Evolutionary conservation across 2,113 vertebrate genomes (phyloP).

Genomic region (Heterotilapia buettikoferi): DNA sequence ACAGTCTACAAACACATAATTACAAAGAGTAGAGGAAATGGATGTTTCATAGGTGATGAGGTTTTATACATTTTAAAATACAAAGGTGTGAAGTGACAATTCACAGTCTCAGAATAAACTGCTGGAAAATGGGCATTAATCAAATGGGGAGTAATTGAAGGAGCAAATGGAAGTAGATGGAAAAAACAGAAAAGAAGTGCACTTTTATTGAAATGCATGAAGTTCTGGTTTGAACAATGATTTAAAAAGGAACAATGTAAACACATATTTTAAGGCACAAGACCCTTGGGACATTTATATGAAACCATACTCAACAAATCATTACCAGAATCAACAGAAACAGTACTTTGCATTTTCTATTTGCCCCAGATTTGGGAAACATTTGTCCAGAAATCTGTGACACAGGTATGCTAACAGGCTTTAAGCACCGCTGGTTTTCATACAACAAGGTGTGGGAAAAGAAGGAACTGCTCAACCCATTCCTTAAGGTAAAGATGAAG

Average conservation of each 20-base stretch:
- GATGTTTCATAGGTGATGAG: slow-evolving; percentile 41
- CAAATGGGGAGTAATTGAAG: background rate
- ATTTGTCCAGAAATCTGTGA: background rate
- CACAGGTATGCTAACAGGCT: background rate
- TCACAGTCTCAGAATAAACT: slow-evolving; percentile 40
- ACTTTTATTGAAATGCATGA: background rate
- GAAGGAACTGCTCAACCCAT: background rate
- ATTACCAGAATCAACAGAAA: slow-evolving; percentile 5
- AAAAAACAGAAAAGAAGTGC: background rate
- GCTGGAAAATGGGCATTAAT: background rate
- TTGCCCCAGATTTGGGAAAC: background rate
- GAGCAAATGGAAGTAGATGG: background rate
- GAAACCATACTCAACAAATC: background rate
- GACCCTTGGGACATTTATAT: background rate
- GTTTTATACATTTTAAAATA: slow-evolving; percentile 55
- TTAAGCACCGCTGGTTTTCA: background rate
- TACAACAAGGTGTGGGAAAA: background rate
- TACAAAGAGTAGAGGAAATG: slow-evolving; percentile 44
- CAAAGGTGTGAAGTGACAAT: slow-evolving; percentile 56
- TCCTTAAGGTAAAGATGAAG: background rate
- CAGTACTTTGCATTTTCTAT: slow-evolving; percentile 15
- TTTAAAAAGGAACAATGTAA: background rate
- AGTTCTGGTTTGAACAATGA: slow-evolving; percentile 10
- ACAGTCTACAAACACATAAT: slow-evolving; percentile 50
- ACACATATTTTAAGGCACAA: slow-evolving; percentile 10